phyloP scores from a whole-genome alignment of 1,140 invertebrate species.

The Ceratosolen fusciceps region DNA sequence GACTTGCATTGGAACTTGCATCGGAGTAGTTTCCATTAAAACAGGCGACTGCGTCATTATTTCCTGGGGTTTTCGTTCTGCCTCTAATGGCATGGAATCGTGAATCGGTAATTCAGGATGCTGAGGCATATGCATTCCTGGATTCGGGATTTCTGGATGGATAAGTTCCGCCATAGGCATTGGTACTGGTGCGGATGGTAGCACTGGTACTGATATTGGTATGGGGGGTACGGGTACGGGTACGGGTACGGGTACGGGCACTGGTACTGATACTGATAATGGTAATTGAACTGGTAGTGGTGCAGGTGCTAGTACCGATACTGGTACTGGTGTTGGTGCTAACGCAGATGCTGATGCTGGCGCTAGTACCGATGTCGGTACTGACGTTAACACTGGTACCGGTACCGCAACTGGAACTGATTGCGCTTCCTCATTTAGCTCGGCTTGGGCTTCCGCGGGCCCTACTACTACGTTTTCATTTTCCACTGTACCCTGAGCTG shows the following conservation, averaged over 20 bases:
- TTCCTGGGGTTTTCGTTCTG: conserved; percentile 26
- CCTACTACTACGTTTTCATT: conserved; percentile 36
- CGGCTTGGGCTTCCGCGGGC: neutral
- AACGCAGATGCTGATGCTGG: conserved; percentile 21
- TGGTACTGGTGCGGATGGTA: neutral
- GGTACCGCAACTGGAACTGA: neutral
- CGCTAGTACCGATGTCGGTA: conserved; percentile 26
- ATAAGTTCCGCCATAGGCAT: neutral
- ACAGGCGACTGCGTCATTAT: neutral
- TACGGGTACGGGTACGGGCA: neutral
- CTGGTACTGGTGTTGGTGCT: conserved; percentile 33
- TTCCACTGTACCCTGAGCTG: conserved; percentile 33
- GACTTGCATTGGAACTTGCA: neutral
- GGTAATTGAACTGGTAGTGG: neutral
- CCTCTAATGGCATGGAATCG: conserved; percentile 26
- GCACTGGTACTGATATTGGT: neutral
- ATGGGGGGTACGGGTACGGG: neutral
- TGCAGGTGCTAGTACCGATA: neutral
- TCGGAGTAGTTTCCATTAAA: neutral
- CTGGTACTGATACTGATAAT: neutral
- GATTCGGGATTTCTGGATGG: conserved; percentile 9
- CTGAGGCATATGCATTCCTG: conserved; percentile 14
- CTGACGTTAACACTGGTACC: conserved; percentile 23
- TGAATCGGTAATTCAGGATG: conserved; percentile 33
- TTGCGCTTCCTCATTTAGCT: neutral